Evolutionary conservation across 2,113 vertebrate species (phyloP).

Genomic region (Pandion haliaetus): DNA sequence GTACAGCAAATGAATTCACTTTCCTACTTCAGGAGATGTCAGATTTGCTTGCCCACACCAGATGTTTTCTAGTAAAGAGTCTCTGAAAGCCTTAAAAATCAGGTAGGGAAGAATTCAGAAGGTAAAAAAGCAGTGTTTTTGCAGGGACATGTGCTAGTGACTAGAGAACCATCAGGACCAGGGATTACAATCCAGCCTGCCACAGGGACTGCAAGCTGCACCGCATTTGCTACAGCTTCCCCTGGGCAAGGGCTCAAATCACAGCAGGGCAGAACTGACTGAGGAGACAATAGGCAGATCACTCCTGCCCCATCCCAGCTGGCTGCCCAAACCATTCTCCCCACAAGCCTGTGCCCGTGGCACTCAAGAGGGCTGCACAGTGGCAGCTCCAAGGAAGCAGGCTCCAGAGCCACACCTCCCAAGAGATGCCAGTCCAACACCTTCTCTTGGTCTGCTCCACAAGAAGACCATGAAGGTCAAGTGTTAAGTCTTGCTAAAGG

Average conservation of each 20-base stretch:
- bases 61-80: not conserved
- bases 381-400: accelerated
- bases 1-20: not conserved
- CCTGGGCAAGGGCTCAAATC: not conserved
- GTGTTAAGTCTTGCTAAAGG: not conserved
- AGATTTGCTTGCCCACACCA: not conserved
- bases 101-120: not conserved
- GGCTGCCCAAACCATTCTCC: accelerated
- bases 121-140: no score
- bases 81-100: not conserved
- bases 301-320: not conserved
- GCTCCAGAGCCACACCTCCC: not conserved
- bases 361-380: accelerated
- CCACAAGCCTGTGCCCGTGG: not conserved
- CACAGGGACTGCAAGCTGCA: accelerated
- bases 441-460: not conserved
- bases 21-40: not conserved
- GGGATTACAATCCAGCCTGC: not conserved
- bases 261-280: not conserved
- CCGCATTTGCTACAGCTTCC: not conserved
- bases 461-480: not conserved
- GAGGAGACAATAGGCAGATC: not conserved
- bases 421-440: not conserved
- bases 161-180: not conserved
- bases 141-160: not conserved